A percentile compares a stretch with the other conserved stretches of the same genome.
phyloP scores from a whole-genome alignment of 2,113 vertebrate genomes.

The Amphilophus citrinellus region DNA sequence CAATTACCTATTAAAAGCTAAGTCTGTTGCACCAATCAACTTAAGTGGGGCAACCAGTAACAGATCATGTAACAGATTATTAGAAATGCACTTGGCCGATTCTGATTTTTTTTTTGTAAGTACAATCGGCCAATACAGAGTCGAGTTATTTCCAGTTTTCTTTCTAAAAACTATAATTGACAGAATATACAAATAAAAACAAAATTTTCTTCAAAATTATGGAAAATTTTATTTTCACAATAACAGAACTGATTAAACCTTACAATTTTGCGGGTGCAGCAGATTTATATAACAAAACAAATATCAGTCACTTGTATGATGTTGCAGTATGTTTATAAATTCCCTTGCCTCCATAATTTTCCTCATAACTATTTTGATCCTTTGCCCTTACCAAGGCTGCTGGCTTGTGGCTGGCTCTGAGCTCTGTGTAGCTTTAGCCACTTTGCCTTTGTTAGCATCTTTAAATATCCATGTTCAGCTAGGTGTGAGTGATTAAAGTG shows the following conservation, averaged over 20 bases:
- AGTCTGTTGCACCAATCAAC: not conserved
- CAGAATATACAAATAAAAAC: not conserved
- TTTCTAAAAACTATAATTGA: not conserved
- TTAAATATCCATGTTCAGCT: not conserved
- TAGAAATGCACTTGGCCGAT: not conserved
- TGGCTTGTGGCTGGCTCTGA: not conserved
- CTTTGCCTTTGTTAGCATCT: not conserved
- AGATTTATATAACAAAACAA: not conserved
- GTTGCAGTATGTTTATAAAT: not conserved
- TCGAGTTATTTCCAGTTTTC: accelerated
- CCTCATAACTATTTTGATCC: not conserved
- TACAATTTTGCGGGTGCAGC: not conserved
- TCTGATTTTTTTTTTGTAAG: not conserved
- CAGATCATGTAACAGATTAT: not conserved
- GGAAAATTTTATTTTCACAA: conserved; percentile 7
- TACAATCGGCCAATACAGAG: no score
- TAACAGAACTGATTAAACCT: not conserved
- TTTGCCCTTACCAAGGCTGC: not conserved
- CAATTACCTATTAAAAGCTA: not conserved
- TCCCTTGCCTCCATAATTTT: not conserved
- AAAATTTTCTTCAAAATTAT: not conserved
- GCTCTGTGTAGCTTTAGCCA: not conserved
- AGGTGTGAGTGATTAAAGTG: no score
- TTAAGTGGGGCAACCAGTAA: not conserved
- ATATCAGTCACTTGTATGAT: accelerated